Conservation (phyloP, 2,113 vertebrate species). For the Pantherophis guttatus region DNA sequence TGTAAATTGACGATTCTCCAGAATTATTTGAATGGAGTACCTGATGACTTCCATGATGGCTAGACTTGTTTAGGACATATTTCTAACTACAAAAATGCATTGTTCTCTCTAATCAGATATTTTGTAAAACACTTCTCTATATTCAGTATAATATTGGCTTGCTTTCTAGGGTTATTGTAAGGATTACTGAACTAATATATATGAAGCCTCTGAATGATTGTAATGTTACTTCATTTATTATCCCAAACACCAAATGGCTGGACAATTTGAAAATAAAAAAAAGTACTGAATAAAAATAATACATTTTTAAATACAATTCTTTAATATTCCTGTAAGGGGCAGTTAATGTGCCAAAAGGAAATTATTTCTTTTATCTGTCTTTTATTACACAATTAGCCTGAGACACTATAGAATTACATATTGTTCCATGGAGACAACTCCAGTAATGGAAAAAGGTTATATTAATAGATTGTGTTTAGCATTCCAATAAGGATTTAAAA, state of each 20-base stretch:
- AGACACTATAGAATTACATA: background rate
- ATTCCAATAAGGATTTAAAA: background rate
- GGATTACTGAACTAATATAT: background rate
- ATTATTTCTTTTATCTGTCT: background rate
- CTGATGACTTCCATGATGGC: conserved; percentile 28
- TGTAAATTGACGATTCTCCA: conserved; percentile 39
- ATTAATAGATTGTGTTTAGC: background rate
- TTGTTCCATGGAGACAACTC: background rate
- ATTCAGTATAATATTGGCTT: background rate
- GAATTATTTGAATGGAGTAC: conserved; percentile 40
- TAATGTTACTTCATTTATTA: background rate
- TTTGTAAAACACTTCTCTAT: background rate
- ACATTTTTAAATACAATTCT: background rate
- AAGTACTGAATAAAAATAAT: background rate
- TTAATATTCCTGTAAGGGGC: background rate
- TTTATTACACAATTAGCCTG: background rate
- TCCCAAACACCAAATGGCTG: background rate
- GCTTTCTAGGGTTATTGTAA: background rate
- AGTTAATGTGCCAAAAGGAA: background rate
- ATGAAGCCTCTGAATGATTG: background rate
- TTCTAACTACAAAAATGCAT: conserved; percentile 52
- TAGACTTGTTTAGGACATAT: conserved; percentile 44
- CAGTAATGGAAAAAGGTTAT: background rate
- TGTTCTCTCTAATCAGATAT: conserved; percentile 31
- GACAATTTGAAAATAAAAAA: background rate